A percentile compares a stretch with the other conserved stretches of the same genome.
phyloP scores from a whole-genome alignment of 2,888 invertebrate species.

The Sinopyrophorus schimmeli region DNA sequence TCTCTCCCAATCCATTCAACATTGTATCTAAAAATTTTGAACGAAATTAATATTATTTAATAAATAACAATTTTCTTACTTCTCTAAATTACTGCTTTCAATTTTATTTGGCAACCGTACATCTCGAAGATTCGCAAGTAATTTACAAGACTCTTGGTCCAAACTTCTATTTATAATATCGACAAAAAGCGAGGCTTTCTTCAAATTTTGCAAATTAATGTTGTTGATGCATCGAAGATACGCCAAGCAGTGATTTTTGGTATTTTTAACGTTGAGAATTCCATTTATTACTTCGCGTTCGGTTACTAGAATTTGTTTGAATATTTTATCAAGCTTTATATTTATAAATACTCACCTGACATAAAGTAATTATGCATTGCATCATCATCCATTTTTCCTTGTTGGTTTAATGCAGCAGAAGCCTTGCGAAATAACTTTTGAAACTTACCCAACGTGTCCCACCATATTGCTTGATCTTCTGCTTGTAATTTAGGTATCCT shows the following conservation, averaged over 20 bases:
- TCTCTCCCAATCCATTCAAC: constrained; percentile 98
- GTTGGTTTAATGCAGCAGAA: constrained; percentile 79
- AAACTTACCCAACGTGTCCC: constrained; percentile 95
- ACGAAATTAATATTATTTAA: no score
- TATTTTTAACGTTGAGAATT: constrained; percentile 88
- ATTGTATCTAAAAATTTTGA: constrained; percentile 71
- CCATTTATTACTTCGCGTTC: constrained; percentile 98
- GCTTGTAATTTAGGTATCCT: constrained; percentile 93
- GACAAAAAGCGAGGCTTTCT: constrained; percentile 92
- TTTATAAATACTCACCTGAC: constrained; percentile 72
- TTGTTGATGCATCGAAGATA: constrained; percentile 96
- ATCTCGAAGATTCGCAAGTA: constrained; percentile 87
- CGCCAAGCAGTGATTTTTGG: constrained; percentile 92
- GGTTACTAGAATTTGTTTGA: constrained; percentile 70
- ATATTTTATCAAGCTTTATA: constrained; percentile 1
- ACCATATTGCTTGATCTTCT: constrained; percentile 96
- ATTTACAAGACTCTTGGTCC: constrained; percentile 89
- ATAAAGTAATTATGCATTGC: constrained; percentile 98
- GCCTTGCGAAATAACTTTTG: constrained; percentile 93
- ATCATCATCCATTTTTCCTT: constrained; percentile 86
- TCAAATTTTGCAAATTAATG: constrained; percentile 92
- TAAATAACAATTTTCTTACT: constrained; percentile 58
- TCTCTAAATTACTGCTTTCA: constrained; percentile 85
- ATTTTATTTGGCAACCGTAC: constrained; percentile 87
- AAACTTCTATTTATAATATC: constrained; percentile 91